Percentiles rank a stretch among this genome's conserved stretches.
Conservation (phyloP, 2,113 vertebrate species). For the Dromaius novaehollandiae region DNA sequence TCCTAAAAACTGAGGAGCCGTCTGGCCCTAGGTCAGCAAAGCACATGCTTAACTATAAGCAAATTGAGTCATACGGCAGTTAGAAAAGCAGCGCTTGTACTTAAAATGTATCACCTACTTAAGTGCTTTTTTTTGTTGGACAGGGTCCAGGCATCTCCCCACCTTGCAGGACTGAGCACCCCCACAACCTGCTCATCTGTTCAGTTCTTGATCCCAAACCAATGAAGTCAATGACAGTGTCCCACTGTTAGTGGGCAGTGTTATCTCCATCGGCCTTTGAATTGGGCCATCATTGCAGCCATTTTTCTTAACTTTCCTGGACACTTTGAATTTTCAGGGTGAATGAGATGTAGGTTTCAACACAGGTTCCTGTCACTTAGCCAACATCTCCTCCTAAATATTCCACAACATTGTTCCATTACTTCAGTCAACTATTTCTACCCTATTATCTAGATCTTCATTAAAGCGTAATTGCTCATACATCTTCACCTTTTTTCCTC, state of each 20-base stretch:
- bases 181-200: background rate
- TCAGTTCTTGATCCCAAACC: background rate
- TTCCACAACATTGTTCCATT: background rate
- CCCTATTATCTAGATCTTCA: background rate
- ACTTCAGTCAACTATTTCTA: background rate
- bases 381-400: background rate
- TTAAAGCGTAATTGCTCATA: background rate
- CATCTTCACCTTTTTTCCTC: background rate
- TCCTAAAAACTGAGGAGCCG: background rate
- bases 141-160: background rate
- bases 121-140: background rate
- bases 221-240: background rate
- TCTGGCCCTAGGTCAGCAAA: background rate
- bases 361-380: background rate
- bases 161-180: background rate
- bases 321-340: background rate
- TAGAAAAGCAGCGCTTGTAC: background rate
- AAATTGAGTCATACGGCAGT: background rate
- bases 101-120: background rate
- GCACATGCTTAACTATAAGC: rapidly evolving
- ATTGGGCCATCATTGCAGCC: rapidly evolving
- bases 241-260: no score
- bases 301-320: background rate
- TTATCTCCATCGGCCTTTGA: background rate
- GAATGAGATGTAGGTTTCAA: background rate